A percentile compares a stretch with the other conserved stretches of the same genome.
phyloP scores from a whole-genome alignment of 2,797 vertebrate genomes.

The Phataginus tetradactyla region DNA sequence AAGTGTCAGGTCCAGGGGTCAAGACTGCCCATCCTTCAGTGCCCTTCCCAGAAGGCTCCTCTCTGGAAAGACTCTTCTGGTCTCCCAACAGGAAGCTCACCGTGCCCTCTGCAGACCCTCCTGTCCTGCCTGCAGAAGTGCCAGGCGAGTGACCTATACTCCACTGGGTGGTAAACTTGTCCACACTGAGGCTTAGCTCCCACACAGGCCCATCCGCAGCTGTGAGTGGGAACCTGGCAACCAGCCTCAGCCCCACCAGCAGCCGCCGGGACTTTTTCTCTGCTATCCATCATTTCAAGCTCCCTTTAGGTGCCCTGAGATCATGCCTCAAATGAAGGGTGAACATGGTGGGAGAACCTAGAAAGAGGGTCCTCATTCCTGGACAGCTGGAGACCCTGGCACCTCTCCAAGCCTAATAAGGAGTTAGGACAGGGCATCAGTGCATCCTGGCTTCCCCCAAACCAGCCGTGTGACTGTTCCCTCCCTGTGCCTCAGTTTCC shows the following conservation, averaged over 20 bases:
- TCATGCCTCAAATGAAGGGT: not conserved
- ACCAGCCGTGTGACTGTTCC: not conserved
- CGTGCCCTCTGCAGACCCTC: not conserved
- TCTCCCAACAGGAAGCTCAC: not conserved
- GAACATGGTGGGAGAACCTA: not conserved
- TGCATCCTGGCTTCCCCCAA: not conserved
- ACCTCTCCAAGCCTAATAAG: not conserved
- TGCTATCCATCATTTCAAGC: not conserved
- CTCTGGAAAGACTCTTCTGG: not conserved
- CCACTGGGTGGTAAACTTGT: not conserved
- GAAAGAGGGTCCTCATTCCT: not conserved
- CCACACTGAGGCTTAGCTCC: not conserved
- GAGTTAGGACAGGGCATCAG: not conserved
- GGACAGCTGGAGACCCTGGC: not conserved
- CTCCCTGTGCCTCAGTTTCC: not conserved
- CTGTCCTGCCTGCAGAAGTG: not conserved
- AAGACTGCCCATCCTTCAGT: not conserved
- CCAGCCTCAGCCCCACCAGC: not conserved
- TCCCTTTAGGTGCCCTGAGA: not conserved
- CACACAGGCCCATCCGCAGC: fast-evolving
- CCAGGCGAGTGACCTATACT: not conserved
- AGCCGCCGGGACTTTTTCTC: not conserved
- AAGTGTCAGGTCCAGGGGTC: not conserved
- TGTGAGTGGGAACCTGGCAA: not conserved
- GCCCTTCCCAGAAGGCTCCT: not conserved